Conservation (phyloP, 2,113 vertebrate genomes). For the Panurus biarmicus region DNA sequence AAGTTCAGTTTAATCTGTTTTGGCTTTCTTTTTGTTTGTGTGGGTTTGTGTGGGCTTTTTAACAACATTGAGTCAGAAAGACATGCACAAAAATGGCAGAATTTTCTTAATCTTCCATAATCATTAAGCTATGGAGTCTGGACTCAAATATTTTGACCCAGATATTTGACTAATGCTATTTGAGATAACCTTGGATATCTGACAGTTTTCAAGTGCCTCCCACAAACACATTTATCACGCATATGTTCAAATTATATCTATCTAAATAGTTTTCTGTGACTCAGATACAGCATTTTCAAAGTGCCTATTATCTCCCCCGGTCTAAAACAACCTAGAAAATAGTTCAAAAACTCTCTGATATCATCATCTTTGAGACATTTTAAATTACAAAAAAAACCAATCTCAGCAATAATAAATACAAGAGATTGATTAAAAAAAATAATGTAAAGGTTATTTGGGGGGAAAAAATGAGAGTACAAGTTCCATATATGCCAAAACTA, state of each 20-base stretch:
- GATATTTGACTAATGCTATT: background rate
- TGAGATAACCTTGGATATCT: background rate
- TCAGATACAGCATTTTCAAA: background rate
- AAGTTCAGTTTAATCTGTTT: background rate
- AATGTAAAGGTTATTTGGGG: rapidly evolving
- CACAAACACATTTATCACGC: background rate
- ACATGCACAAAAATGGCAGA: background rate
- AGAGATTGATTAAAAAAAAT: rapidly evolving
- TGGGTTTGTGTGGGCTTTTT: background rate
- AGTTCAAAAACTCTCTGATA: background rate
- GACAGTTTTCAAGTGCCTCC: background rate
- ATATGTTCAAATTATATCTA: background rate
- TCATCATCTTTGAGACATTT: background rate
- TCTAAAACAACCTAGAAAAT: background rate
- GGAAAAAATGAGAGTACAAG: background rate
- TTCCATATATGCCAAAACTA: background rate
- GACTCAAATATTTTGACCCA: background rate
- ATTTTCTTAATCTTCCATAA: background rate
- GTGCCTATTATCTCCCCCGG: background rate
- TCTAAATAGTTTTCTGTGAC: background rate
- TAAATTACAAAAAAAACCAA: background rate
- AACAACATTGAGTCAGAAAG: background rate
- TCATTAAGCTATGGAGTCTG: background rate
- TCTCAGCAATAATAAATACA: background rate
- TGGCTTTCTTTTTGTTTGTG: background rate